Evolutionary conservation across 2,888 invertebrate genomes (phyloP).

Genomic region (Drosophila villosipedis): DNA sequence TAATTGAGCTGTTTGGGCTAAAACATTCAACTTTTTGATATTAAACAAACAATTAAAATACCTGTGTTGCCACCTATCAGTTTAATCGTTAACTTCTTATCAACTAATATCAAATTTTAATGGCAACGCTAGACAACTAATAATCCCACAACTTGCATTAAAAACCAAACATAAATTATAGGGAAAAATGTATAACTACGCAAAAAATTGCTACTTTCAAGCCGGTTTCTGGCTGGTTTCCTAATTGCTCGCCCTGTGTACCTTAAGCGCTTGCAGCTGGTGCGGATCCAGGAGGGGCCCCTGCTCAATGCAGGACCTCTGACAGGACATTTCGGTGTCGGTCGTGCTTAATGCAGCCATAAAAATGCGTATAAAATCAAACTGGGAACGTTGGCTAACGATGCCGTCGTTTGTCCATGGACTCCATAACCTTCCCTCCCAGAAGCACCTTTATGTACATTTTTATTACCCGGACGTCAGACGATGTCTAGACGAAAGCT

Average conservation of each 20-base stretch:
- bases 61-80: not conserved
- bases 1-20: not conserved
- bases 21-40: not conserved
- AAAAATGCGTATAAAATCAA: constrained; percentile 71
- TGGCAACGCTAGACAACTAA: rapidly evolving
- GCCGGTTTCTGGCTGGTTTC: not conserved
- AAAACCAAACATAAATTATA: not conserved
- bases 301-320: constrained; percentile 16
- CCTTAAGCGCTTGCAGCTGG: not conserved
- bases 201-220: not conserved
- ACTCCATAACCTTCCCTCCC: not conserved
- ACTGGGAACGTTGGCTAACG: constrained; percentile 48
- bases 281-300: not conserved
- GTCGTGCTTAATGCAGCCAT: constrained; percentile 60
- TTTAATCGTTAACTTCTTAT: not conserved
- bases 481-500: constrained; percentile 57
- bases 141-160: not conserved
- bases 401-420: constrained; percentile 14
- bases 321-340: constrained; percentile 41
- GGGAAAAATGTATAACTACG: not conserved
- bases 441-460: constrained; percentile 60
- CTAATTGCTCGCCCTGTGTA: constrained; percentile 15
- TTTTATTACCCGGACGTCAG: constrained; percentile 62
- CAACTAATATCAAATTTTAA: not conserved
- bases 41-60: not conserved